These are phyloP conservation scores for Proterorhinus semilunaris DNA, from an alignment of 2,113 vertebrate species.

Conservation along the genomic window DNA sequence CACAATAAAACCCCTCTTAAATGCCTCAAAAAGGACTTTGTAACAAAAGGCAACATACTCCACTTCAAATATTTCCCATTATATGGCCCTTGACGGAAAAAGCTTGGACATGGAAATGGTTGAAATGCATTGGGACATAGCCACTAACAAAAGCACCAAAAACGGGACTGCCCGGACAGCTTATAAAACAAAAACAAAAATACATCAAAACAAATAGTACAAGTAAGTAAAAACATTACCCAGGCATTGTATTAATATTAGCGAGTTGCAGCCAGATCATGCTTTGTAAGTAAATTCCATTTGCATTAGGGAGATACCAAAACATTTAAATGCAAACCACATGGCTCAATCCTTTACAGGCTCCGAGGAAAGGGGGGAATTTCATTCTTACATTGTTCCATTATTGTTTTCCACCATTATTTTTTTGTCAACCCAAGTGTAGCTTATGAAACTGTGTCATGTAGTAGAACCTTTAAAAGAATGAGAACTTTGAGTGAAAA, in stretches of 20 bases:
- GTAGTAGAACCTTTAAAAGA: constrained; percentile 19
- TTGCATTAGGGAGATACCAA: constrained; percentile 5
- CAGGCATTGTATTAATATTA: constrained; percentile 31
- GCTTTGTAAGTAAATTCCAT: background rate
- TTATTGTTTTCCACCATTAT: constrained; percentile 11
- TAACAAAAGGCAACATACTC: too few species aligned
- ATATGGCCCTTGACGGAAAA: too few species aligned
- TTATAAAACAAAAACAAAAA: constrained; percentile 21
- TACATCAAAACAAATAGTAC: constrained; percentile 30
- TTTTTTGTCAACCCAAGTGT: constrained; percentile 16
- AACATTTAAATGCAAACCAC: constrained; percentile 9
- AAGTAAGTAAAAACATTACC: constrained; percentile 50
- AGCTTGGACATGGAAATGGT: background rate
- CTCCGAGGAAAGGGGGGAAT: constrained; percentile 22
- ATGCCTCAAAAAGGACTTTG: too few species aligned
- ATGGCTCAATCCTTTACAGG: constrained; percentile 29
- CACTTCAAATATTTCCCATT: too few species aligned
- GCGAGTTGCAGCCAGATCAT: background rate
- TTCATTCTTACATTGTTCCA: constrained; percentile 18
- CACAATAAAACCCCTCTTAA: too few species aligned
- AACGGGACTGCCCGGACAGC: background rate
- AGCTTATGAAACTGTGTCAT: constrained; percentile 61
- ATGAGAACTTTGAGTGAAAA: background rate
- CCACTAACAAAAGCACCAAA: constrained; percentile 20
- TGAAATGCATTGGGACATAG: background rate